Evolutionary conservation across 2,113 vertebrate genomes (phyloP).

Genomic region (Macroglossus sobrinus): DNA sequence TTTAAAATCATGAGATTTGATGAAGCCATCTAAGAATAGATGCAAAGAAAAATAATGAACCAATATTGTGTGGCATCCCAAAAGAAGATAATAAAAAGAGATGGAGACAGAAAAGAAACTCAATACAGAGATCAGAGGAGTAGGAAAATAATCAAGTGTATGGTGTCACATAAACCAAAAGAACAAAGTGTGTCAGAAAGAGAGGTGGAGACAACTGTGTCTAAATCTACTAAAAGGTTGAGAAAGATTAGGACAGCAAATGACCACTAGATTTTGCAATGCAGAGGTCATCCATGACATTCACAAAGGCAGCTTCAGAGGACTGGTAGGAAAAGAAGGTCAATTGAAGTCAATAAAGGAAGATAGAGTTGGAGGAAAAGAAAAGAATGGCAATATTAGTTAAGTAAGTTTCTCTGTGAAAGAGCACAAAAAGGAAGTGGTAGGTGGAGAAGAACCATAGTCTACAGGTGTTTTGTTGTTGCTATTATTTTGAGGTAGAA

Average conservation of each 20-base stretch:
- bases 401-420: neutral
- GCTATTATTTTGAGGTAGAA: neutral
- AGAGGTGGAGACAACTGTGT: neutral
- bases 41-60: neutral
- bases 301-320: neutral
- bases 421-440: neutral
- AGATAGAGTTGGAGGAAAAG: neutral
- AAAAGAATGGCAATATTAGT: neutral
- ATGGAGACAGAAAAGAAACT: neutral
- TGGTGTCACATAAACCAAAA: neutral
- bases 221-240: neutral
- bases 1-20: neutral
- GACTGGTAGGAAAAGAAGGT: neutral
- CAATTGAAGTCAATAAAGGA: neutral
- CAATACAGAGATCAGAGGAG: neutral
- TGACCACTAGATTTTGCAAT: neutral
- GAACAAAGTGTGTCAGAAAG: neutral
- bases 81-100: neutral
- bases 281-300: neutral
- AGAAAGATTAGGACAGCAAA: neutral
- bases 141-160: neutral
- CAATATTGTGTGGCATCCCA: neutral
- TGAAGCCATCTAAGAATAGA: neutral
- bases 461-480: neutral
- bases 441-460: fast-evolving